These are phyloP conservation scores for Teleogryllus occipitalis DNA, from an alignment of 1,140 invertebrate genomes.

Conservation along the genomic window DNA sequence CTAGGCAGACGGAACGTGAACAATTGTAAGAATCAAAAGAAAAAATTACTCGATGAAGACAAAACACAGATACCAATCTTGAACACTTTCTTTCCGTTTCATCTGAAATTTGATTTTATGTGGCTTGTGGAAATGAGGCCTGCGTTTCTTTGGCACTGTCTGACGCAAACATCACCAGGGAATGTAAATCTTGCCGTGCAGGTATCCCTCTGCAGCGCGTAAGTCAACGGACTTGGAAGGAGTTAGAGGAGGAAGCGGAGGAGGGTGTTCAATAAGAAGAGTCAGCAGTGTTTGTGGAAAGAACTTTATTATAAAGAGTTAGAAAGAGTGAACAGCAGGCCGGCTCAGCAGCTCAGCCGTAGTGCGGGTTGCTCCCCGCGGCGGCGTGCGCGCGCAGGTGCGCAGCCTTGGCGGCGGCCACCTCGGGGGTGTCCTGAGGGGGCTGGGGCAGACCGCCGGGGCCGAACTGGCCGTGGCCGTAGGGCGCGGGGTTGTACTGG, in stretches of 20 bases:
- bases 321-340: not conserved
- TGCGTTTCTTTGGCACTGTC: too few species aligned
- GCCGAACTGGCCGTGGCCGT: conserved; percentile 27
- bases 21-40: too few species aligned
- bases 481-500: conserved; percentile 31
- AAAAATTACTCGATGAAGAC: too few species aligned
- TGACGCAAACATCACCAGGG: too few species aligned
- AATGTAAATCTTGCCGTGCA: too few species aligned
- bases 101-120: too few species aligned
- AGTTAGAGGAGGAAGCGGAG: not conserved
- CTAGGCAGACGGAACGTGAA: too few species aligned
- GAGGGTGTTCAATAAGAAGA: not conserved
- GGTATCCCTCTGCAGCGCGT: too few species aligned
- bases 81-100: too few species aligned
- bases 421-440: conserved; percentile 30
- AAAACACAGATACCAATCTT: too few species aligned
- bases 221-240: too few species aligned
- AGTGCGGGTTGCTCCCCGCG: conserved; percentile 14
- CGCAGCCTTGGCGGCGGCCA: conserved; percentile 29
- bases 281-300: not conserved
- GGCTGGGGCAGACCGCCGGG: conserved; percentile 25
- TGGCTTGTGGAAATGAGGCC: too few species aligned
- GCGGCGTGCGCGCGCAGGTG: conserved; percentile 29
- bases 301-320: not conserved
- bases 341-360: not conserved